Conservation (phyloP, 1,140 invertebrate species). For the Drosophila fuyamai region DNA sequence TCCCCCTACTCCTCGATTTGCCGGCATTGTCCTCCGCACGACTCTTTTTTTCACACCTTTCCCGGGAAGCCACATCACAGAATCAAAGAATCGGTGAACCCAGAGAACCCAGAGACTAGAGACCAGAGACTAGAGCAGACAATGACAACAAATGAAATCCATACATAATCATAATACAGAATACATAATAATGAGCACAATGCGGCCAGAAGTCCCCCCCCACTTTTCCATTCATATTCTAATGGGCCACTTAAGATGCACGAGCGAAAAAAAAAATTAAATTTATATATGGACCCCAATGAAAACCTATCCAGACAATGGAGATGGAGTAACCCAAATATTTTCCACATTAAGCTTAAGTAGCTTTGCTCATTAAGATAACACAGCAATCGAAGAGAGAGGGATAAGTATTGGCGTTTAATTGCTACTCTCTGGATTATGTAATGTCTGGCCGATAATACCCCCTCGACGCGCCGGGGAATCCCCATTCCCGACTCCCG, state of each 20-base stretch:
- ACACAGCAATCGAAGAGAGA: slow-evolving; percentile 7
- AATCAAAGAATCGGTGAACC: slow-evolving; percentile 15
- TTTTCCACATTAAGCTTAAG: slow-evolving; percentile 69
- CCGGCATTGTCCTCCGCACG: slow-evolving; percentile 28
- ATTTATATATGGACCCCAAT: not conserved
- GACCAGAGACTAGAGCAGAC: slow-evolving; percentile 22
- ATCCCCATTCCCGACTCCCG: slow-evolving; percentile 1
- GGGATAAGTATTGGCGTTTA: slow-evolving; percentile 46
- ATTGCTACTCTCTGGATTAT: slow-evolving; percentile 58
- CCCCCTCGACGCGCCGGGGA: not conserved
- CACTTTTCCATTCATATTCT: slow-evolving; percentile 59
- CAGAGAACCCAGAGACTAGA: not conserved
- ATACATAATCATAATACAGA: slow-evolving; percentile 70
- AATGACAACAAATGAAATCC: slow-evolving; percentile 65
- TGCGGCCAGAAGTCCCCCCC: slow-evolving; percentile 4
- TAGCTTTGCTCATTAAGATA: slow-evolving; percentile 73
- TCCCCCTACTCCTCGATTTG: slow-evolving; percentile 14
- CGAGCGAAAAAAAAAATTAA: slow-evolving; percentile 11
- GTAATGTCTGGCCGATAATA: slow-evolving; percentile 36
- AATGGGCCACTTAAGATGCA: slow-evolving; percentile 72
- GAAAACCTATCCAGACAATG: slow-evolving; percentile 50
- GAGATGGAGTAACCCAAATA: slow-evolving; percentile 55
- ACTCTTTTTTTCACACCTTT: slow-evolving; percentile 53
- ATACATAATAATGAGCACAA: slow-evolving; percentile 55
- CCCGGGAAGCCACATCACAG: not conserved